These are phyloP conservation scores for Tenthredo amoena DNA, from an alignment of 2,888 invertebrate species.

Conservation along the genomic window DNA sequence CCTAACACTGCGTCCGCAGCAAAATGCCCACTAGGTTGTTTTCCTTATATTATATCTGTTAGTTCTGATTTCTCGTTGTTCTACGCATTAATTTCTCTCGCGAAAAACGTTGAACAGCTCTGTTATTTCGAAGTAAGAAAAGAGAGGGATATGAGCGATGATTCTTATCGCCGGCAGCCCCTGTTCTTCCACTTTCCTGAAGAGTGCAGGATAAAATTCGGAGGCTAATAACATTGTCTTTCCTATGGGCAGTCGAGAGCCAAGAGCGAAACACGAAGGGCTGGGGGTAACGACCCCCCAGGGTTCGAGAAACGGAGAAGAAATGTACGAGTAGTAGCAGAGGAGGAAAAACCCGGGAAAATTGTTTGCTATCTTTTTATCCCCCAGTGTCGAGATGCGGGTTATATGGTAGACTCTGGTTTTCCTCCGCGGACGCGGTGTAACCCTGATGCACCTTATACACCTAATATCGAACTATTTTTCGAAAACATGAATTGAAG, in stretches of 20 bases:
- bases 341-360: slow-evolving; percentile 22
- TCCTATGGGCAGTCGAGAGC: slow-evolving; percentile 46
- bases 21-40: background rate
- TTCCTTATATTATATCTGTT: background rate
- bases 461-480: background rate
- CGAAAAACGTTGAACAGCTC: slow-evolving; percentile 29
- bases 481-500: background rate
- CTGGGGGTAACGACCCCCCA: slow-evolving; percentile 40
- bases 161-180: slow-evolving; percentile 41
- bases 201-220: slow-evolving; percentile 21
- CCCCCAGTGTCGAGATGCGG: slow-evolving; percentile 39
- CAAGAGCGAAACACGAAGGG: slow-evolving; percentile 6
- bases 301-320: slow-evolving; percentile 28
- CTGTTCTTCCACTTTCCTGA: slow-evolving; percentile 31
- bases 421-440: background rate
- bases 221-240: slow-evolving; percentile 49
- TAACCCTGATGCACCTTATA: no score
- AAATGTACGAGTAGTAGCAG: background rate
- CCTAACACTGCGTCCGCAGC: background rate
- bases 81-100: background rate
- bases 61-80: background rate
- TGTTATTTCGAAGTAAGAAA: slow-evolving; percentile 25
- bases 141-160: slow-evolving; percentile 34
- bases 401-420: slow-evolving; percentile 24
- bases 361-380: slow-evolving; percentile 48